Evolutionary conservation across 1,140 invertebrate species (phyloP), one percentile per base, ranked within the genome.

Genomic region (Musca vetustissima): DNA sequence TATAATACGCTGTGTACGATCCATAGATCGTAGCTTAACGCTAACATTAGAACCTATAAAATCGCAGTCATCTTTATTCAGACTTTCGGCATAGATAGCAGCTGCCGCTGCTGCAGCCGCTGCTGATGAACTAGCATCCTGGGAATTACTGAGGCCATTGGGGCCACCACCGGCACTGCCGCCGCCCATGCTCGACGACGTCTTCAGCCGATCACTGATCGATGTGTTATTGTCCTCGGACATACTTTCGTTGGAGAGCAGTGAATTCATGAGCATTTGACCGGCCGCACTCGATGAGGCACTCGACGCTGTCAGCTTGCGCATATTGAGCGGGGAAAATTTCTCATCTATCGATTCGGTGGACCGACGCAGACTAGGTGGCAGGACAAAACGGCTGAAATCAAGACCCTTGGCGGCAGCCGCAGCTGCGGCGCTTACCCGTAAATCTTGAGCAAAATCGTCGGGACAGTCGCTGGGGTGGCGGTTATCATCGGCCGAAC

Each of bases 1-100:
- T 66, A 83, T 83, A 59, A 76, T 80, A 48, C 82, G 70, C 57
- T 84, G 83, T 8, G 82, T 79, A 1, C 79, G 76, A 64, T 78
- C 74, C 83, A 84, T 84, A 3, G 78, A 76, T 7, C 83, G 73
- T 28, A 84, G 71, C 59, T 83, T 83, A 36, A 82, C 70, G 1
- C 83, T 80, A 21, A 84, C 80, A 72, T 81, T 83, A 70, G 78
- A 83, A 0, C 83, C 83, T 4, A 84, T 72, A 32, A 81, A 81
- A 50, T 81, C 79, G 55, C 76, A 81, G 36, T 81, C 79, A 22
- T 81, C 79, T 0, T 76, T 71, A 49, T 72, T 73, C 25, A 80
- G 67, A 57, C 73, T 78, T 21, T 81, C 79, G 14, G 77, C 73
- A n/a, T 81, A 81, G 22, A 79, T 66, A 0, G 78, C 78, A 0